Evolutionary conservation across 2,888 invertebrate genomes (phyloP).

Genomic region (Drosophila limbata): DNA sequence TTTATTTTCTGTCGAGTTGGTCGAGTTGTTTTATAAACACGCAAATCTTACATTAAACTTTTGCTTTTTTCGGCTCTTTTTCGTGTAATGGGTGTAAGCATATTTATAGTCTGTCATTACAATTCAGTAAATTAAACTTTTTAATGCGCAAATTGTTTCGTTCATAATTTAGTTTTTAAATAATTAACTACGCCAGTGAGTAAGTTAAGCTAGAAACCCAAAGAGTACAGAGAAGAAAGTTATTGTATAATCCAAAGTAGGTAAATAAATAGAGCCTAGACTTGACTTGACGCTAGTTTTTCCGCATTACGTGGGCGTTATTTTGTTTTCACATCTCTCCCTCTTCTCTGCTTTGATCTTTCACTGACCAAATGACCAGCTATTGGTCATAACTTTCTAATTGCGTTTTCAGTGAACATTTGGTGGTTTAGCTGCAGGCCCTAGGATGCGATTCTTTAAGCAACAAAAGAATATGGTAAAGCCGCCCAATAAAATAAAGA

Average conservation of each 20-base stretch:
- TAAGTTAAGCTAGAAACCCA: conserved; percentile 41
- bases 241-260: conserved; percentile 65
- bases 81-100: conserved; percentile 71
- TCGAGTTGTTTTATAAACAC: conserved; percentile 72
- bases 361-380: conserved; percentile 52
- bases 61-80: conserved; percentile 52
- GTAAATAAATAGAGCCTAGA: neutral
- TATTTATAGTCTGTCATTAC: conserved; percentile 80
- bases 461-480: conserved; percentile 26
- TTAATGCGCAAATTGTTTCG: conserved; percentile 79
- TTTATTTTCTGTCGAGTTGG: conserved; percentile 34
- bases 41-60: conserved; percentile 79
- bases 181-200: conserved; percentile 55
- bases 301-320: conserved; percentile 73
- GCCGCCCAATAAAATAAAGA: conserved; percentile 46
- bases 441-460: conserved; percentile 36
- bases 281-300: conserved; percentile 46
- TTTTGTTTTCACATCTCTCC: conserved; percentile 5
- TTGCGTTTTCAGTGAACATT: conserved; percentile 47
- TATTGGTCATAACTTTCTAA: conserved; percentile 70
- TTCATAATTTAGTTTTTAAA: conserved; percentile 63
- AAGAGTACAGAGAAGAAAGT: conserved; percentile 61
- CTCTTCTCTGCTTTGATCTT: neutral
- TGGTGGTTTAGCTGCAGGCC: conserved; percentile 25
- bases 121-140: conserved; percentile 78